Evolutionary conservation across 1,140 invertebrate genomes (phyloP).

Genomic region (Anoplolepis gracilipes): DNA sequence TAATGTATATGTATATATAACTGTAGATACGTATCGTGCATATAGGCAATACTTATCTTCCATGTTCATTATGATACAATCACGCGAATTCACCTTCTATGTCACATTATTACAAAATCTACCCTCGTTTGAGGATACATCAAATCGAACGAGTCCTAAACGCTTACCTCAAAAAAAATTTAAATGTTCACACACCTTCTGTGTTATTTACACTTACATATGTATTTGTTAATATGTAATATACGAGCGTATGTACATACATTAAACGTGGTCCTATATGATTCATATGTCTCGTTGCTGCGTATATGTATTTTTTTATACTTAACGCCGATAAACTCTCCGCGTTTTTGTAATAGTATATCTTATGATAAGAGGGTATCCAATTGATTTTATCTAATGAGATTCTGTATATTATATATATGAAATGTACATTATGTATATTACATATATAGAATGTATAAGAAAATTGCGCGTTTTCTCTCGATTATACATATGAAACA

Average conservation of each 20-base stretch:
- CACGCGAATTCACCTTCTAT: conserved; percentile 34
- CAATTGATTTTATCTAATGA: conserved; percentile 7
- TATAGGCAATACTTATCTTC: conserved; percentile 15
- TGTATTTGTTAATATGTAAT: conserved; percentile 52
- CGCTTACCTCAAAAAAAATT: conserved; percentile 38
- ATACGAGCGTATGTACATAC: conserved; percentile 78
- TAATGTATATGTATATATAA: conserved; percentile 54
- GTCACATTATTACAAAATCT: conserved; percentile 75
- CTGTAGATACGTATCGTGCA: conserved; percentile 41
- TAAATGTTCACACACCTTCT: conserved; percentile 57
- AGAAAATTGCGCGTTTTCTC: background rate
- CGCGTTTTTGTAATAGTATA: conserved; percentile 8
- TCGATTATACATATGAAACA: background rate
- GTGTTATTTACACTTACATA: conserved; percentile 71
- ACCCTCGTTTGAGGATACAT: conserved; percentile 55
- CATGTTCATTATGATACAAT: conserved; percentile 63
- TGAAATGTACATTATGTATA: conserved; percentile 56
- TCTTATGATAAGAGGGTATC: conserved; percentile 50
- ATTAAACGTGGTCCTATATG: conserved; percentile 80
- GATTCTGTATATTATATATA: conserved; percentile 38
- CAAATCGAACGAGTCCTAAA: conserved; percentile 49
- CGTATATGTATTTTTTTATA: conserved; percentile 69
- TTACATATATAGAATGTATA: conserved; percentile 27
- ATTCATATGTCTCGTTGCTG: conserved; percentile 81
- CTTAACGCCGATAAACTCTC: conserved; percentile 55